Evolutionary conservation across 2,797 vertebrate species (phyloP), one percentile per base, ranked within the genome.

Genomic region (Hippopotamyrus pictus): DNA sequence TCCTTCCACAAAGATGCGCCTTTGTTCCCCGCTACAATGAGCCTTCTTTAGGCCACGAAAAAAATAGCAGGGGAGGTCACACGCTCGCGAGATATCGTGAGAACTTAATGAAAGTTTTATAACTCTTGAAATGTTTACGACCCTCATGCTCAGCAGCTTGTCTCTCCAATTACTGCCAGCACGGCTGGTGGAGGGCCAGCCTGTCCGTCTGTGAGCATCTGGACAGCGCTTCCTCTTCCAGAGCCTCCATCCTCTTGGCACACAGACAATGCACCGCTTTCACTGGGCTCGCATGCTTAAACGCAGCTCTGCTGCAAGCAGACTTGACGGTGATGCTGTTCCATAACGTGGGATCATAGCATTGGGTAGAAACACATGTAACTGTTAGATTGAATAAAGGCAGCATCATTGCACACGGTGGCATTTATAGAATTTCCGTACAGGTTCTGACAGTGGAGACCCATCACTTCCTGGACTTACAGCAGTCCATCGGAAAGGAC

Each of bases 41-140:
- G 93, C 95, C 94, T 93, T 92, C 91, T 90, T 88, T 91, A 90
- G 85, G 89, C 90, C 90, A 86, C 90, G 91, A 93, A 93, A 86
- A 89, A 89, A 91, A 91, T 88, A 90, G 93, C 91, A 93, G 89
- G 88, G 92, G 93, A 95, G 96, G 96, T 96, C 95, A 96, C 91
- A 94, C 91, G 92, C 94, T 96, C 93, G 94, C 90, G 92, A 95
- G 94, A 95, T 96, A 96, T 97, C 96, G 96, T 97, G 96, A 97
- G 96, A 97, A 97, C 96, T 96, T 97, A 96, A 96, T 96, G 96
- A 96, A 96, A 96, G 95, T 96, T 97, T 96, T 96, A 96, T 97
- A 97, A 96, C 95, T 96, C 96, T 96, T 96, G 96, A 97, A 97
- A 97, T 96, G 96, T 96, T 96, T 97, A 96, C 96, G 96, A 96